Evolutionary conservation across 2,797 vertebrate species (phyloP).

Genomic region (Euphonia xanthogaster): DNA sequence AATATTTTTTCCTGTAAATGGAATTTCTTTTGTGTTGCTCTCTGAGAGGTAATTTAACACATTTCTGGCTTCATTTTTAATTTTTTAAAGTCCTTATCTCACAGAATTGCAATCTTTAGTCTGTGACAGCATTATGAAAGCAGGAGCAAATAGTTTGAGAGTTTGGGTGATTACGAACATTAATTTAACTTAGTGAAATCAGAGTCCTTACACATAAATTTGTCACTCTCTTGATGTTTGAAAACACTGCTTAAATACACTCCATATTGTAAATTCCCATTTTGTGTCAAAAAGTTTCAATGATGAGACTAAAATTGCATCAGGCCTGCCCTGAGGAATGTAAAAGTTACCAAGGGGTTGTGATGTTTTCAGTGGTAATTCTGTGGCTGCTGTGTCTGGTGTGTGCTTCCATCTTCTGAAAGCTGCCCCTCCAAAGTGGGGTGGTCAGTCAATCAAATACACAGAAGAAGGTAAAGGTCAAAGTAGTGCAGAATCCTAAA

Average conservation of each 20-base stretch:
- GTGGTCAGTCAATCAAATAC: conserved; percentile 38
- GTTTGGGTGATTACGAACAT: background rate
- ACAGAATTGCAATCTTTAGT: background rate
- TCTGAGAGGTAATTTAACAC: background rate
- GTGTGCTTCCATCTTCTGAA: background rate
- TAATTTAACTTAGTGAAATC: background rate
- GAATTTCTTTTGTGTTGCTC: background rate
- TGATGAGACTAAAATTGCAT: background rate
- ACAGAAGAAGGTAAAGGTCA: conserved; percentile 45
- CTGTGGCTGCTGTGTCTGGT: accelerated
- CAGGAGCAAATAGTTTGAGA: background rate
- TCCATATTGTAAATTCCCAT: background rate
- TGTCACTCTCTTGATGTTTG: background rate
- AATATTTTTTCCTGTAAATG: background rate
- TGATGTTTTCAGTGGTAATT: background rate
- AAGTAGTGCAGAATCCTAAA: conserved; percentile 30
- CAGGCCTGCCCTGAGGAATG: background rate
- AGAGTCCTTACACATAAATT: background rate
- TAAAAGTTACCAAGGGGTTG: background rate
- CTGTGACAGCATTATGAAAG: background rate
- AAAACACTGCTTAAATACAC: background rate
- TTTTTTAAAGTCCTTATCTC: background rate
- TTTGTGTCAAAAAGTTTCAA: background rate
- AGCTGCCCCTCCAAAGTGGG: background rate
- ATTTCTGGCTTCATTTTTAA: background rate